A percentile compares a stretch with the other conserved stretches of the same genome.
Evolutionary conservation across 2,888 invertebrate genomes (phyloP).

Genomic region (Chouioia cunea): DNA sequence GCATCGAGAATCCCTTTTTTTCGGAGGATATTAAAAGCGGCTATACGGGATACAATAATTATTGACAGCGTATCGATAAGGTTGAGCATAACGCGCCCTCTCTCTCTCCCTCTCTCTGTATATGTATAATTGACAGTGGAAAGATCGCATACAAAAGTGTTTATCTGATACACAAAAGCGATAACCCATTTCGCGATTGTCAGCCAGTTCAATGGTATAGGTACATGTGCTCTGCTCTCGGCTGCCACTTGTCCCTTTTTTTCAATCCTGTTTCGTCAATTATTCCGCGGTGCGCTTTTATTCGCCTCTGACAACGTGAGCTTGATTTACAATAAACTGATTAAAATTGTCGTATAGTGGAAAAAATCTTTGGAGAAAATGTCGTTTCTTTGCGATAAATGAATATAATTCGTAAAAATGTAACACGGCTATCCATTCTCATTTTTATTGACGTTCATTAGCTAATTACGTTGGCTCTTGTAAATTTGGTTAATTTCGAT

Average conservation of each 20-base stretch:
- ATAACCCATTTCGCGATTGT: conserved; percentile 41
- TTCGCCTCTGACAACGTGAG: conserved; percentile 4
- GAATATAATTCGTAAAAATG: no score
- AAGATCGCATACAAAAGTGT: conserved; percentile 34
- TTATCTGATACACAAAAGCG: conserved; percentile 41
- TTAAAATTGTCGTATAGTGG: conserved; percentile 4
- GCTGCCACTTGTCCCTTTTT: background rate
- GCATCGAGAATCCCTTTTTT: conserved; percentile 9
- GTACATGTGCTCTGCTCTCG: background rate
- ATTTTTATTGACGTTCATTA: no score
- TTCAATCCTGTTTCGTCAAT: conserved; percentile 35
- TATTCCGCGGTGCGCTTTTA: conserved; percentile 21
- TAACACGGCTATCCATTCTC: no score
- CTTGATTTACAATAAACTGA: background rate
- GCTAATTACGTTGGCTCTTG: no score
- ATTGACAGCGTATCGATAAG: conserved; percentile 41
- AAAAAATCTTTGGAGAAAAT: background rate
- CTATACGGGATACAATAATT: conserved; percentile 37
- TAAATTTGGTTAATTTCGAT: background rate
- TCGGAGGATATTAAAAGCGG: conserved; percentile 30
- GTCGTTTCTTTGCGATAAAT: no score
- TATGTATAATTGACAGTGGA: conserved; percentile 34
- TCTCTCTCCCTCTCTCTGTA: no score
- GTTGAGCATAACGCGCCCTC: background rate
- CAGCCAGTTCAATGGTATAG: background rate